Conservation (phyloP, 2,888 invertebrate species). For the Brenthis hecate region DNA sequence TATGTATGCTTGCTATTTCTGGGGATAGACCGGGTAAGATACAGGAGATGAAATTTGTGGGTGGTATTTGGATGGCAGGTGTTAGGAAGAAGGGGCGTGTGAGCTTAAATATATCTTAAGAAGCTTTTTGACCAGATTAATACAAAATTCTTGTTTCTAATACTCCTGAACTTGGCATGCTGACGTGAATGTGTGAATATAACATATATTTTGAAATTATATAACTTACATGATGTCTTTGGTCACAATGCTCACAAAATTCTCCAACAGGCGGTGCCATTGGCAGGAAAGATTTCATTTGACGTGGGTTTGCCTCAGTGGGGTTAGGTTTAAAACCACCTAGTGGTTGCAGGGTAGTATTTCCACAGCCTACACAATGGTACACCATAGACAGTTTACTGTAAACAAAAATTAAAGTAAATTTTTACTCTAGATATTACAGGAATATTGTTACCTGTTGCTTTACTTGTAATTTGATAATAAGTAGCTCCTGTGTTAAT, state of each 20-base stretch:
- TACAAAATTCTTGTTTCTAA: too few relatives aligned
- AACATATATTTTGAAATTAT: neutral
- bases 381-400: conserved; percentile 94
- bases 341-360: conserved; percentile 88
- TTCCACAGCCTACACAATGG: conserved; percentile 95
- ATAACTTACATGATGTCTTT: conserved; percentile 86
- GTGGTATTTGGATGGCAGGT: too few relatives aligned
- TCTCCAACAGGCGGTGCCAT: conserved; percentile 85
- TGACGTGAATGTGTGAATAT: too few relatives aligned
- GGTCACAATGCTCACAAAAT: conserved; percentile 89
- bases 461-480: too few relatives aligned
- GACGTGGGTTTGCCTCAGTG: conserved; percentile 77
- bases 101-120: too few relatives aligned
- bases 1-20: too few relatives aligned
- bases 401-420: conserved; percentile 35
- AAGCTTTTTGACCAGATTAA: too few relatives aligned
- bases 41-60: too few relatives aligned
- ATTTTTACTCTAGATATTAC: neutral
- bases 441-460: neutral
- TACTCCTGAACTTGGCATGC: neutral
- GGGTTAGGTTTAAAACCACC: conserved; percentile 84
- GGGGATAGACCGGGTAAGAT: too few relatives aligned
- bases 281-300: conserved; percentile 85
- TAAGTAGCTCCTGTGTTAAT: neutral
- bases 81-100: too few relatives aligned